Conservation (phyloP, 2,888 invertebrate genomes). For the Orgyia antiqua region DNA sequence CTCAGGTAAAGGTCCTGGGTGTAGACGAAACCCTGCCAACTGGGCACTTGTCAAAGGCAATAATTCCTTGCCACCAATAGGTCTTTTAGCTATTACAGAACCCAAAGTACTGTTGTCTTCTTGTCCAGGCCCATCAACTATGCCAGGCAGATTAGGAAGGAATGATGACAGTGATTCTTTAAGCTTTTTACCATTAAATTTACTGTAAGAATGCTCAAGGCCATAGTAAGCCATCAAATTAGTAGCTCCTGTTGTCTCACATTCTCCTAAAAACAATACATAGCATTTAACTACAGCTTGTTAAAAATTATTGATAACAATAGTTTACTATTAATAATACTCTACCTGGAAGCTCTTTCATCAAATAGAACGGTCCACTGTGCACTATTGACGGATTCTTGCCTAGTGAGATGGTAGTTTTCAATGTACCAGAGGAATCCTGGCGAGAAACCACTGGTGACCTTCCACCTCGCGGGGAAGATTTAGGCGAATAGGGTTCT, state of each 20-base stretch:
- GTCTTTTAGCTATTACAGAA: constrained; percentile 96
- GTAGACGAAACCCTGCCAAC: constrained; percentile 94
- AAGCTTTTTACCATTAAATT: constrained; percentile 97
- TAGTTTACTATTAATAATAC: not conserved
- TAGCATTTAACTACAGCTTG: constrained; percentile 3
- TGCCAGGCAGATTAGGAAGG: constrained; percentile 95
- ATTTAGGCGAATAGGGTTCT: constrained; percentile 96
- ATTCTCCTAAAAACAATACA: constrained; percentile 81
- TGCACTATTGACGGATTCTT: constrained; percentile 98
- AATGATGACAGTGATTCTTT: constrained; percentile 97
- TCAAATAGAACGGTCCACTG: constrained; percentile 98
- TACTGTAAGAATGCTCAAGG: constrained; percentile 97
- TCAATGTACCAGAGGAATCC: constrained; percentile 97
- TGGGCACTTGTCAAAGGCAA: constrained; percentile 91
- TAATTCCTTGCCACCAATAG: constrained; percentile 91
- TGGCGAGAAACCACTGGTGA: constrained; percentile 97
- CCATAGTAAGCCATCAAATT: constrained; percentile 98
- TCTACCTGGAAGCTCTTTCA: constrained; percentile 96
- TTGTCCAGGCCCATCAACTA: constrained; percentile 94
- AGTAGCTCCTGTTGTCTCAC: constrained; percentile 96
- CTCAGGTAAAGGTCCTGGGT: constrained; percentile 97
- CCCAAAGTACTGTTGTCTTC: constrained; percentile 91
- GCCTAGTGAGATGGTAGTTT: constrained; percentile 97
- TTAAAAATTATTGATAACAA: constrained; percentile 12
- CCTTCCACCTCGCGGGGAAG: constrained; percentile 94